These are phyloP conservation scores for Chrysogorgia sp. DNA, from an alignment of 92 coral and sea anemone species.

Conservation along the genomic window DNA sequence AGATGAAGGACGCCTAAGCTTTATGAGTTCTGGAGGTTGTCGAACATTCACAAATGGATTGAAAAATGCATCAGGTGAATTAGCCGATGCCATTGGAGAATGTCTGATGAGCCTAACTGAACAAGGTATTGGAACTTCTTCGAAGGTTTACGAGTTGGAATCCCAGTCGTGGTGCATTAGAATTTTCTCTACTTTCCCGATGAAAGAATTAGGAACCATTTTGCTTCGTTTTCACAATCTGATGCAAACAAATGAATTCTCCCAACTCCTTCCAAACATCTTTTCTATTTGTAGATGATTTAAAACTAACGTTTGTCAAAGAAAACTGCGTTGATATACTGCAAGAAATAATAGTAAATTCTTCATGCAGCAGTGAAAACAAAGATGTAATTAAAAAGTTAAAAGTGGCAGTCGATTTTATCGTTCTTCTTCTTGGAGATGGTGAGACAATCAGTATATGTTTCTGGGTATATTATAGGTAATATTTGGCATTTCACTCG, in stretches of 20 bases:
- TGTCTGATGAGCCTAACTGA: constrained; percentile 17
- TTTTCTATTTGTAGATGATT: constrained; percentile 61
- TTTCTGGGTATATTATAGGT: too few relatives aligned
- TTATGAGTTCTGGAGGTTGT: constrained; percentile 20
- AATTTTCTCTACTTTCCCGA: too few relatives aligned
- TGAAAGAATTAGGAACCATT: too few relatives aligned
- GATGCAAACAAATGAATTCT: too few relatives aligned
- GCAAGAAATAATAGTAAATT: constrained; percentile 66
- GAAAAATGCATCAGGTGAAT: constrained; percentile 14
- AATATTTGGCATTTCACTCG: too few relatives aligned
- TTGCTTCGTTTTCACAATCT: too few relatives aligned
- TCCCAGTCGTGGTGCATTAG: not conserved
- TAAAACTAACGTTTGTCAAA: constrained; percentile 73
- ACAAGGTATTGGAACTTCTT: not conserved
- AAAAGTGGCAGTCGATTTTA: constrained; percentile 78
- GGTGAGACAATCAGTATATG: too few relatives aligned
- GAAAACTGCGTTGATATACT: constrained; percentile 76
- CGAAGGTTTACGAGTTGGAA: not conserved
- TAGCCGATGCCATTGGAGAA: not conserved
- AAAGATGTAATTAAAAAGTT: constrained; percentile 62
- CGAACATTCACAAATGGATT: constrained; percentile 22
- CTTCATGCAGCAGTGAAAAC: constrained; percentile 48
- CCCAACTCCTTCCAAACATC: too few relatives aligned
- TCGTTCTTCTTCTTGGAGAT: constrained; percentile 88
- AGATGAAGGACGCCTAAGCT: constrained; percentile 33